These are phyloP conservation scores for Thecophora atra DNA, from an alignment of 2,888 invertebrate species.

Conservation along the genomic window DNA sequence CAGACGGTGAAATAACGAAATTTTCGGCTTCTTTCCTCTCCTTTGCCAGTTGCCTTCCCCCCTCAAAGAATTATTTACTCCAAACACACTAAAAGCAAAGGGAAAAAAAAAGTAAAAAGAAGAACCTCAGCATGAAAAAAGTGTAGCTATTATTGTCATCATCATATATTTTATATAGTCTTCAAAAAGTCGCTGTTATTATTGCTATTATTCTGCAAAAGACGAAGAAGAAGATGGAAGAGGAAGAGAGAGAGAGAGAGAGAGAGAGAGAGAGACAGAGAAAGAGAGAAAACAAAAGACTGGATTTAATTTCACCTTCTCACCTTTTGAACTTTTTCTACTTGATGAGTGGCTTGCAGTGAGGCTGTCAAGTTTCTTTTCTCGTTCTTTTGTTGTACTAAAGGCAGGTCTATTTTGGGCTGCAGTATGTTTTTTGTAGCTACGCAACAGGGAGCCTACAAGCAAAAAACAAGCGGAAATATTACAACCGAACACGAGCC, in stretches of 20 bases:
- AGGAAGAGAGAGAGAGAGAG: background rate
- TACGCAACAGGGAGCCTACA: background rate
- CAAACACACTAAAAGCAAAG: background rate
- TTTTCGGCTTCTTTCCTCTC: no score
- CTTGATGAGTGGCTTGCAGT: background rate
- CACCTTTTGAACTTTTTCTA: background rate
- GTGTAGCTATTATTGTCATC: background rate
- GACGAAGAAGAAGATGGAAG: background rate
- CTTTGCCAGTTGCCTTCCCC: no score
- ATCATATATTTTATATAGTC: background rate
- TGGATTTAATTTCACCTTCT: background rate
- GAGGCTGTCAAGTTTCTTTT: background rate
- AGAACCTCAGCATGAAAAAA: background rate
- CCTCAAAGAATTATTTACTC: background rate
- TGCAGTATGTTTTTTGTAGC: background rate
- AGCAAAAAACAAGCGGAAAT: background rate
- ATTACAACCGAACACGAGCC: no score
- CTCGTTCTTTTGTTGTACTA: background rate
- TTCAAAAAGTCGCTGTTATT: background rate
- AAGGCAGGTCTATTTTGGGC: background rate
- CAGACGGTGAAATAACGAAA: no score
- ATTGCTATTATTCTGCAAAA: background rate
- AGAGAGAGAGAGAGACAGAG: background rate
- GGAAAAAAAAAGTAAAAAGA: background rate
- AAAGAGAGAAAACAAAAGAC: background rate